Evolutionary conservation across 2,888 invertebrate species (phyloP).

Genomic region (Lasioglossum morio): DNA sequence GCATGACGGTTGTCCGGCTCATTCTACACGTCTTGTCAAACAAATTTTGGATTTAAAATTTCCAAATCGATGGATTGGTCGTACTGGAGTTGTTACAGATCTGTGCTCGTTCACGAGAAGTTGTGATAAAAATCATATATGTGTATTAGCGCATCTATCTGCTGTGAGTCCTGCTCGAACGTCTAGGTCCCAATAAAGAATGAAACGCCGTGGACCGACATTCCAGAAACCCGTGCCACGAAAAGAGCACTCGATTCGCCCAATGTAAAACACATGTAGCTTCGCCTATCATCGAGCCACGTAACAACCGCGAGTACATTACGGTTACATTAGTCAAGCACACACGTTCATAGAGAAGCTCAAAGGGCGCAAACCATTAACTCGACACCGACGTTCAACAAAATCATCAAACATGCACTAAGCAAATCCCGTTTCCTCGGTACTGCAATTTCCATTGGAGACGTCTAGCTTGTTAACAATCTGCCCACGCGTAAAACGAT

Average conservation of each 20-base stretch:
- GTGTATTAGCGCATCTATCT: too few relatives aligned
- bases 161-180: background rate
- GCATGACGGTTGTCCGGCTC: too few relatives aligned
- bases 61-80: too few relatives aligned
- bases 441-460: background rate
- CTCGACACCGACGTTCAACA: background rate
- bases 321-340: slow-evolving; percentile 41
- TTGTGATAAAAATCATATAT: background rate
- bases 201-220: background rate
- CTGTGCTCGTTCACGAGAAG: background rate
- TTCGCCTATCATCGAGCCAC: slow-evolving; percentile 41
- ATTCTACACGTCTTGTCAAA: too few relatives aligned
- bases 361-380: background rate
- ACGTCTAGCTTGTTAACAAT: background rate
- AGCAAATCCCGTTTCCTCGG: background rate
- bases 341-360: background rate
- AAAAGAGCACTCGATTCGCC: slow-evolving; percentile 50
- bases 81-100: too few relatives aligned
- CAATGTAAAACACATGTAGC: slow-evolving; percentile 61
- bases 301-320: slow-evolving; percentile 57
- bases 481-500: background rate
- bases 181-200: background rate
- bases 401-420: background rate
- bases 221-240: slow-evolving; percentile 24
- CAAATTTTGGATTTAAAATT: too few relatives aligned